These are phyloP conservation scores for Corythornis cristatus DNA, from an alignment of 2,113 vertebrate genomes.

Conservation along the genomic window DNA sequence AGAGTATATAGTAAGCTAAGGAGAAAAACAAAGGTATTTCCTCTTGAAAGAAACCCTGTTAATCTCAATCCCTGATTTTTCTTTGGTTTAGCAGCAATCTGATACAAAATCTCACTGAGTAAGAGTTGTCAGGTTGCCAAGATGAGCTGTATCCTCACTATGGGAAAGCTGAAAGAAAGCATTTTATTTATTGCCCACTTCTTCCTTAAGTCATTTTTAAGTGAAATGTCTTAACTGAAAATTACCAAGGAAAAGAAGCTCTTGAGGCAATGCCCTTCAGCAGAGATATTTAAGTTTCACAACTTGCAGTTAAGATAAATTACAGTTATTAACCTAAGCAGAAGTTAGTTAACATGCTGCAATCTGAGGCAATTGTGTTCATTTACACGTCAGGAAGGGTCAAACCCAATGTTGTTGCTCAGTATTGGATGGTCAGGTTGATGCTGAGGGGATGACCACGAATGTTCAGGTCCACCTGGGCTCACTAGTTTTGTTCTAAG, in stretches of 20 bases:
- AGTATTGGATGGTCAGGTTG: background rate
- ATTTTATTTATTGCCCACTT: background rate
- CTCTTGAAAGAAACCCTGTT: background rate
- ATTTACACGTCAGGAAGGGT: accelerated
- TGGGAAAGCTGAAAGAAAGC: background rate
- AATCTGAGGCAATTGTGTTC: accelerated
- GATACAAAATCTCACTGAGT: background rate
- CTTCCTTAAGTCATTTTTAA: background rate
- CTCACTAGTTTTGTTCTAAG: no score
- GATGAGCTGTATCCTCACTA: accelerated
- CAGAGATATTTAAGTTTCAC: background rate
- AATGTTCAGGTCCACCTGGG: no score
- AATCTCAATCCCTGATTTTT: background rate
- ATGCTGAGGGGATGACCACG: no score
- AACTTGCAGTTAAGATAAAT: background rate
- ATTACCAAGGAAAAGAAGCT: background rate
- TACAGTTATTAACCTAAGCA: background rate
- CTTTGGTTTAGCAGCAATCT: background rate
- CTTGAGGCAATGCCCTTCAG: no score
- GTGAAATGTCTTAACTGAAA: background rate
- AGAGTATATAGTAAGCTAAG: background rate
- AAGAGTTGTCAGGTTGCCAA: accelerated
- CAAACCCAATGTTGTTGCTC: background rate
- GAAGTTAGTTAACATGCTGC: background rate
- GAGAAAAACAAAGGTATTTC: background rate